Percentiles rank a stretch among this genome's conserved stretches.
These are phyloP conservation scores for Notechis scutatus DNA, from an alignment of 2,113 vertebrate genomes.

Conservation along the genomic window DNA sequence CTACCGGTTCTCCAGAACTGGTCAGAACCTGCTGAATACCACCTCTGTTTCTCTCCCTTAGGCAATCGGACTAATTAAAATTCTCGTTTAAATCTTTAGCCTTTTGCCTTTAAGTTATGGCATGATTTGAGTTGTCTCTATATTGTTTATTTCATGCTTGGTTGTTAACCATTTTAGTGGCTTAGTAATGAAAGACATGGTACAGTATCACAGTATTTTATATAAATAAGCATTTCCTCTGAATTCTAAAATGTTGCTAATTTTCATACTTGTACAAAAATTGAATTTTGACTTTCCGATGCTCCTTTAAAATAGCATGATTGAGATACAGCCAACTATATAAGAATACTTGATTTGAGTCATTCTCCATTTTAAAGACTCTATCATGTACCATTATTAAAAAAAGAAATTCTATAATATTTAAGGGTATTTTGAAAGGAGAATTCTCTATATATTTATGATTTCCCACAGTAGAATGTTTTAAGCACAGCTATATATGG, in stretches of 20 bases:
- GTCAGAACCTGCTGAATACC: too few relatives aligned
- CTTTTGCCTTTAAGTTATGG: neutral
- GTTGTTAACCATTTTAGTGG: too few relatives aligned
- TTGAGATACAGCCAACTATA: neutral
- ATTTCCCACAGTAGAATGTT: neutral
- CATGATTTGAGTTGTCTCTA: neutral
- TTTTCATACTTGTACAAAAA: neutral
- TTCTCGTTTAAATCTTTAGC: neutral
- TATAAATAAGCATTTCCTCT: neutral
- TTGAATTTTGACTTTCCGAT: neutral
- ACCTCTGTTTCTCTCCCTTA: too few relatives aligned
- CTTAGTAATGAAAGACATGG: neutral
- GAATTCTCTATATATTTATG: neutral
- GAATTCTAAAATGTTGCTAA: neutral
- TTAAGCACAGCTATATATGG: constrained; percentile 19
- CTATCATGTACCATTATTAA: neutral
- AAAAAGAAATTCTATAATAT: neutral
- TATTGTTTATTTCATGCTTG: neutral
- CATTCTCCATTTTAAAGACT: neutral
- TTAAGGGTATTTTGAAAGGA: neutral
- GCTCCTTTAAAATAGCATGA: neutral
- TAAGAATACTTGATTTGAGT: neutral
- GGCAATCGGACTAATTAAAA: neutral
- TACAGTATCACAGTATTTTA: neutral
- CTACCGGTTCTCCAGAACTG: too few relatives aligned